Evolutionary conservation across 2,888 invertebrate species (phyloP).

Genomic region (Serripes groenlandicus): DNA sequence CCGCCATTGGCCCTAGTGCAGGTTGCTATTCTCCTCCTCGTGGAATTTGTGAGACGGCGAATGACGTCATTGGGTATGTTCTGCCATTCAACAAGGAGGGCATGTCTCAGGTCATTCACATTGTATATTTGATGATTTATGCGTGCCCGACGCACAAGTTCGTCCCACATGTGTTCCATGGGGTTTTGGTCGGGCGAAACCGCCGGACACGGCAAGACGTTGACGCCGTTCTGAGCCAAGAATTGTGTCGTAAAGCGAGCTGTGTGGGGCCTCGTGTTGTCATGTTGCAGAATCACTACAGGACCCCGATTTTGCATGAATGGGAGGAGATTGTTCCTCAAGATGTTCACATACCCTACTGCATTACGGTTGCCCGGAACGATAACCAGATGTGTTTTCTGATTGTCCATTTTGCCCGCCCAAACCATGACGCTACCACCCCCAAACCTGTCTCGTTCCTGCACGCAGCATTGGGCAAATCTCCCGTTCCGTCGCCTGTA

Average conservation of each 20-base stretch:
- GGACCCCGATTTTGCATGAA: conserved; percentile 9
- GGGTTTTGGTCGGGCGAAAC: conserved; percentile 3
- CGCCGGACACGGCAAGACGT: conserved; percentile 27
- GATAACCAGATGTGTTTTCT: conserved; percentile 12
- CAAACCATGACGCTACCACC: conserved; percentile 15
- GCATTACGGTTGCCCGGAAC: conserved; percentile 26
- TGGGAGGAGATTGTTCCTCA: neutral
- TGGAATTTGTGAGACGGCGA: conserved; percentile 9
- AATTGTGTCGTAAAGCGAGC: conserved; percentile 1
- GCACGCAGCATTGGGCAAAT: conserved; percentile 17
- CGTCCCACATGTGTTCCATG: neutral
- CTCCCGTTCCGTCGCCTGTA: conserved; percentile 8
- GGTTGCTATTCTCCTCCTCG: conserved; percentile 2
- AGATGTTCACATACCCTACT: conserved; percentile 17
- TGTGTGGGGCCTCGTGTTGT: conserved; percentile 26
- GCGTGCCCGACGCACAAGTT: too few relatives aligned
- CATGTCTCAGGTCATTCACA: conserved; percentile 19
- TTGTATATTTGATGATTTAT: too few relatives aligned
- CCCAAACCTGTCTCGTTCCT: conserved; percentile 13
- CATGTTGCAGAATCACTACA: conserved; percentile 1
- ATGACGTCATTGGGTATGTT: conserved; percentile 7
- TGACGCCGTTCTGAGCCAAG: conserved; percentile 15
- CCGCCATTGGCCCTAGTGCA: conserved; percentile 9
- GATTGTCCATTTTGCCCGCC: neutral
- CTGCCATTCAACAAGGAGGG: conserved; percentile 5